Evolutionary conservation across 37 sponge, comb jelly and placozoan genomes (phyloP).

Genomic region (Mnemiopsis leidyi): DNA sequence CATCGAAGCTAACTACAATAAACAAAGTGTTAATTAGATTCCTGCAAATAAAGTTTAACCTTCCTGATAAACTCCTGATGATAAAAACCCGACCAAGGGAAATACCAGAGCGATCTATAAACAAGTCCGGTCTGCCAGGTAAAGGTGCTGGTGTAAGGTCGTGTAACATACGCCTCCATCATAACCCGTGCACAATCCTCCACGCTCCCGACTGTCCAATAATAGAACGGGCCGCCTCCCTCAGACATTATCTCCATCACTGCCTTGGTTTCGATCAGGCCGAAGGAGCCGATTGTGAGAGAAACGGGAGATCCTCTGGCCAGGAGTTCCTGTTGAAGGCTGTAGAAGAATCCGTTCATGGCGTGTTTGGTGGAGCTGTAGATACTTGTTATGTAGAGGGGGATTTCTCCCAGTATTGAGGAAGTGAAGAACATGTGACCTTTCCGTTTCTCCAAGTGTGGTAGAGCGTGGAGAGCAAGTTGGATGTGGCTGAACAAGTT

Average conservation of each 20-base stretch:
- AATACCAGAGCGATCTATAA: background rate
- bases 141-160: background rate
- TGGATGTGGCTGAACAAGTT: constrained; percentile 29
- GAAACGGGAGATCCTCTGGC: background rate
- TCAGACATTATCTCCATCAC: background rate
- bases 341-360: constrained; percentile 54
- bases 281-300: background rate
- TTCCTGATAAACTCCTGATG: background rate
- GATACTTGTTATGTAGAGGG: background rate
- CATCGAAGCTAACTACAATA: no score
- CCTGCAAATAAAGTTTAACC: background rate
- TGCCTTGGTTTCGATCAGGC: background rate
- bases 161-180: constrained; percentile 29
- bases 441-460: background rate
- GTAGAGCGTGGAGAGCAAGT: constrained; percentile 28
- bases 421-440: constrained; percentile 61
- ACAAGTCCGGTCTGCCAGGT: background rate
- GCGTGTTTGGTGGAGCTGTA: constrained; percentile 16
- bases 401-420: background rate
- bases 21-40: no score
- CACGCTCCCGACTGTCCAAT: background rate
- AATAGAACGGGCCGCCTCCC: background rate
- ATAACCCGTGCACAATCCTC: constrained; percentile 8
- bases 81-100: background rate
- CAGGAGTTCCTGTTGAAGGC: constrained; percentile 6